Percentiles rank a stretch among this genome's conserved stretches.
phyloP scores from a whole-genome alignment of 2,888 invertebrate species.

The Agrochola macilenta region DNA sequence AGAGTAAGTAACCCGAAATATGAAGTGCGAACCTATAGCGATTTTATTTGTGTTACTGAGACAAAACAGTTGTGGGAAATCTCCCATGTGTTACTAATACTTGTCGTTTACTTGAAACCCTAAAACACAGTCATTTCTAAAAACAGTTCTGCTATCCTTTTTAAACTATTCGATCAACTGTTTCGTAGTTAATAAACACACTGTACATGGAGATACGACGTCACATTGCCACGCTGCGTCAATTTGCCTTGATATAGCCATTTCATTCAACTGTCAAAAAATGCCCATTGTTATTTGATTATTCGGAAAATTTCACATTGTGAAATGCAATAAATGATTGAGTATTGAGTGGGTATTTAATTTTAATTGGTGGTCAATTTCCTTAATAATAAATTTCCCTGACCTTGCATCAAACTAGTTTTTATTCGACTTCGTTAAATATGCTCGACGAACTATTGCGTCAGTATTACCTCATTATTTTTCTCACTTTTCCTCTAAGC shows the following conservation, averaged over 20 bases:
- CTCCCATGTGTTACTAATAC: not conserved
- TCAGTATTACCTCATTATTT: conserved; percentile 60
- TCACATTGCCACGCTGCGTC: not conserved
- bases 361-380: not conserved
- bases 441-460: conserved; percentile 49
- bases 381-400: not conserved
- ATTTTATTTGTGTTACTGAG: not conserved
- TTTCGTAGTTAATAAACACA: not conserved
- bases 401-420: not conserved
- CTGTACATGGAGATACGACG: not conserved
- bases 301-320: not conserved
- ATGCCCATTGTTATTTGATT: not conserved
- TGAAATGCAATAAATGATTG: not conserved
- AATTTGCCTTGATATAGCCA: not conserved
- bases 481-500: conserved; percentile 57
- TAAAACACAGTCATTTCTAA: not conserved
- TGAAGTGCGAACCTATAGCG: not conserved
- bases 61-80: not conserved
- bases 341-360: not conserved
- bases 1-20: not conserved
- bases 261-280: not conserved
- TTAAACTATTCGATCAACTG: not conserved
- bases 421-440: conserved; percentile 29
- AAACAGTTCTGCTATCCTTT: not conserved
- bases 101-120: not conserved